A percentile compares a stretch with the other conserved stretches of the same genome.
Evolutionary conservation across 2,888 invertebrate genomes (phyloP).

Genomic region (Hemaris fuciformis): DNA sequence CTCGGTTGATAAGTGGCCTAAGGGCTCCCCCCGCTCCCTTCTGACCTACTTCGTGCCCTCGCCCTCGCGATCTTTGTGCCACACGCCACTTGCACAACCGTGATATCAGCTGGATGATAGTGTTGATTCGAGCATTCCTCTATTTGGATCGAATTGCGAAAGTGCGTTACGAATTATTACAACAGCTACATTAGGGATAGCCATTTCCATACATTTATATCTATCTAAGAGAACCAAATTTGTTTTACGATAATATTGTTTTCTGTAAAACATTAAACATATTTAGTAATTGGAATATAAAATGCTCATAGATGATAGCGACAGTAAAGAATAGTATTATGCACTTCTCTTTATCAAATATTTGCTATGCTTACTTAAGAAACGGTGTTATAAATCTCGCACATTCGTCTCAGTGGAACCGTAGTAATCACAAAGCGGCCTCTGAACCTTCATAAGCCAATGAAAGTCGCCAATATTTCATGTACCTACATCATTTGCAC

Average conservation of each 20-base stretch:
- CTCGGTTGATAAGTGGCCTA: conserved; percentile 75
- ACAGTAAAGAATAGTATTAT: neutral
- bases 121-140: conserved; percentile 51
- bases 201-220: neutral
- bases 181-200: neutral
- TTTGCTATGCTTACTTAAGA: neutral
- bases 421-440: neutral
- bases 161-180: conserved; percentile 22
- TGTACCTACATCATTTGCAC: neutral
- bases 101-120: conserved; percentile 76
- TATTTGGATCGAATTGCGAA: conserved; percentile 47
- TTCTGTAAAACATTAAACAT: neutral
- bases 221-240: too few species aligned
- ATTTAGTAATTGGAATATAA: too few species aligned
- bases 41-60: conserved; percentile 64
- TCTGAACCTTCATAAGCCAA: neutral
- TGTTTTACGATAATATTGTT: too few species aligned
- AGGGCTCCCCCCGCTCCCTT: conserved; percentile 67
- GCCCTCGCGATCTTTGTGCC: conserved; percentile 77
- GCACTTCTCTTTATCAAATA: neutral
- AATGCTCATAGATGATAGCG: too few species aligned
- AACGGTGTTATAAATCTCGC: neutral
- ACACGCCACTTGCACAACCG: conserved; percentile 75
- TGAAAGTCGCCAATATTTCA: neutral
- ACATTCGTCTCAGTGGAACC: conserved; percentile 26